Percentiles rank a stretch among this genome's conserved stretches.
These are phyloP conservation scores for Nanorana parkeri DNA, from an alignment of 2,113 vertebrate species.

Conservation along the genomic window DNA sequence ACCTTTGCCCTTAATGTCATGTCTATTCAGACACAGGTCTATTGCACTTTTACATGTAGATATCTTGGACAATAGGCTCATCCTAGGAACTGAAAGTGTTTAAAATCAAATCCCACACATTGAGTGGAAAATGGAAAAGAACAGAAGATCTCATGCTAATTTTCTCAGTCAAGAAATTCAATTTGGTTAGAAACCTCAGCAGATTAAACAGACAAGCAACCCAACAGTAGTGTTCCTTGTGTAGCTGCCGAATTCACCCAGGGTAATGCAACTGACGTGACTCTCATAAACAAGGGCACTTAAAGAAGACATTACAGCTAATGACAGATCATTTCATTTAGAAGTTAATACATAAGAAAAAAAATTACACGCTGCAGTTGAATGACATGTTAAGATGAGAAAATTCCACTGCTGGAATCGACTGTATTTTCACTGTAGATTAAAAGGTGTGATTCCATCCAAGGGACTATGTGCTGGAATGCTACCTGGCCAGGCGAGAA, in stretches of 20 bases:
- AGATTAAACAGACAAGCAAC: background rate
- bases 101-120: no score
- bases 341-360: background rate
- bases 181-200: background rate
- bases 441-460: conserved; percentile 23
- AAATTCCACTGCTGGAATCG: background rate
- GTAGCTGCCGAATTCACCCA: background rate
- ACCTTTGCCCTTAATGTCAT: no score
- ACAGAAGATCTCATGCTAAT: background rate
- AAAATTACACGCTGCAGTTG: background rate
- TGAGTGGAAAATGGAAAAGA: background rate
- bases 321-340: conserved; percentile 8
- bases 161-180: conserved; percentile 1
- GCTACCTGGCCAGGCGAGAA: background rate
- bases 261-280: background rate
- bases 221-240: conserved; percentile 3
- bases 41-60: no score
- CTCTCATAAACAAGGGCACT: conserved; percentile 6
- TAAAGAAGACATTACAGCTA: conserved; percentile 14
- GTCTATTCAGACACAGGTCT: no score
- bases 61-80: no score
- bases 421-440: background rate
- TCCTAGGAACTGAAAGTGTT: no score
- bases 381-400: conserved; percentile 18
- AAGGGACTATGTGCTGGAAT: background rate